Evolutionary conservation across 2,888 invertebrate genomes (phyloP).

Genomic region (Mythimna pallens): DNA sequence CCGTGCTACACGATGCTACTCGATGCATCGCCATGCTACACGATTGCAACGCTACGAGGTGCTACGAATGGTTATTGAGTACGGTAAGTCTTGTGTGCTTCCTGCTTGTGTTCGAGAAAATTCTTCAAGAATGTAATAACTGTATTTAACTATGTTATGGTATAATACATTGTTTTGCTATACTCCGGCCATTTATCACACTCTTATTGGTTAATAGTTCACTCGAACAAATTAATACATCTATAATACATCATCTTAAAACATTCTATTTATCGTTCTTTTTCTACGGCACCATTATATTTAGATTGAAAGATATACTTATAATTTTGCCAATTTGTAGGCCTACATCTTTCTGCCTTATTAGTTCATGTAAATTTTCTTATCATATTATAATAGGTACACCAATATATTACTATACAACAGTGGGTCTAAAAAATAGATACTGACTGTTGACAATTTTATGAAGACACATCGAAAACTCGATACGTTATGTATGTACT

Average conservation of each 20-base stretch:
- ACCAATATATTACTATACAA: conserved; percentile 69
- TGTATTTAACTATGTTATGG: conserved; percentile 7
- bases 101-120: conserved; percentile 1
- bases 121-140: not conserved
- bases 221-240: conserved; percentile 24
- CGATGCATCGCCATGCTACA: conserved; percentile 8
- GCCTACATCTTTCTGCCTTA: conserved; percentile 37
- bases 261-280: conserved; percentile 21
- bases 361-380: conserved; percentile 33
- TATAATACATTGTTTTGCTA: conserved; percentile 6
- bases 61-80: conserved; percentile 20
- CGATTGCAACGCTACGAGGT: not conserved
- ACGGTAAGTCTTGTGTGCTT: conserved; percentile 20
- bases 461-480: conserved; percentile 81
- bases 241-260: conserved; percentile 24
- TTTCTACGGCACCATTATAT: conserved; percentile 41
- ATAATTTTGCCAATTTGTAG: conserved; percentile 17
- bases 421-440: conserved; percentile 81
- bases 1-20: conserved; percentile 16
- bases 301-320: conserved; percentile 41
- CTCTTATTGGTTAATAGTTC: conserved; percentile 17
- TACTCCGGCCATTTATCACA: conserved; percentile 1
- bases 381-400: conserved; percentile 50
- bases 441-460: conserved; percentile 75
- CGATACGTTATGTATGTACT: conserved; percentile 66